Conservation (phyloP, 1,140 invertebrate species). For the Cataglyphis hispanica region DNA sequence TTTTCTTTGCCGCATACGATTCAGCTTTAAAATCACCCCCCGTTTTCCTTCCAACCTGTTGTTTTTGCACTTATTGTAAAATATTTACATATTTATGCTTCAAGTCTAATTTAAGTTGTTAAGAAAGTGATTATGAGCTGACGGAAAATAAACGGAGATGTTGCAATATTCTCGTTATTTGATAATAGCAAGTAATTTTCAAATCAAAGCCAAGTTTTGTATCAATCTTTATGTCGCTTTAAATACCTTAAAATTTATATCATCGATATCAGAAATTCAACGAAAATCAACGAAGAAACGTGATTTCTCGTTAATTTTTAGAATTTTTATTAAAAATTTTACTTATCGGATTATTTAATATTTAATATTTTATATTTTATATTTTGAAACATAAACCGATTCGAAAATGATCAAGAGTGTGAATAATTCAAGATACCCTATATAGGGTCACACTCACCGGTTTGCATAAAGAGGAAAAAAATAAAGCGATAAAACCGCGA, state of each 20-base stretch:
- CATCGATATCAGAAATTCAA: not conserved
- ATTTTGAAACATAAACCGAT: not conserved
- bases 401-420: not conserved
- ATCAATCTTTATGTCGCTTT: no score
- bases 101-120: slow-evolving; percentile 17
- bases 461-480: not conserved
- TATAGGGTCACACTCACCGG: not conserved
- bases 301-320: not conserved
- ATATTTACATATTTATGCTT: not conserved
- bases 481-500: not conserved
- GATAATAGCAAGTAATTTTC: not conserved
- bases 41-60: not conserved
- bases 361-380: not conserved
- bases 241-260: no score
- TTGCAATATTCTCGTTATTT: not conserved
- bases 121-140: not conserved
- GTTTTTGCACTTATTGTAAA: not conserved
- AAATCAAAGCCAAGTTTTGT: no score
- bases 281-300: not conserved
- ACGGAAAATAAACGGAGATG: not conserved
- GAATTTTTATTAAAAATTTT: not conserved
- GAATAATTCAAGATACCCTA: not conserved
- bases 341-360: not conserved
- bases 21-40: slow-evolving; percentile 6
- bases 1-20: not conserved